phyloP scores from a whole-genome alignment of 2,113 vertebrate genomes.

The Oxyura jamaicensis region DNA sequence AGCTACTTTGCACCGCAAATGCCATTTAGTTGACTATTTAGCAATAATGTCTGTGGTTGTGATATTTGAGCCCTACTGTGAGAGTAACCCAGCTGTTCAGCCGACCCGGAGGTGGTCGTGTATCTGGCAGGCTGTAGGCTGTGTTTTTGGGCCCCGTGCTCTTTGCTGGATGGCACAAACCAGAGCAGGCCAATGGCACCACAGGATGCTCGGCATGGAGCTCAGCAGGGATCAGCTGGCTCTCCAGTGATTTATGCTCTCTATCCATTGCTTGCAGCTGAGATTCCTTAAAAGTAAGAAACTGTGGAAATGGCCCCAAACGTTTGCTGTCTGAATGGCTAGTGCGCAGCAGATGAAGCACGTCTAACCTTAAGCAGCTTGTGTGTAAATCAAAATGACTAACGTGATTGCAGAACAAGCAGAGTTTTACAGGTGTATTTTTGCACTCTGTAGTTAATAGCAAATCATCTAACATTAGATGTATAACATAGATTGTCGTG shows the following conservation, averaged over 20 bases:
- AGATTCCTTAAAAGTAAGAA: not conserved
- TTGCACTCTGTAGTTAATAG: not conserved
- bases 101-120: fast-evolving
- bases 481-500: not conserved
- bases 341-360: not conserved
- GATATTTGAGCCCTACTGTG: not conserved
- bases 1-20: not conserved
- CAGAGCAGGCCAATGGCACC: not conserved
- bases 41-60: not conserved
- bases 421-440: not conserved
- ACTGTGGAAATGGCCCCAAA: not conserved
- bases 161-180: not conserved
- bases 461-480: not conserved
- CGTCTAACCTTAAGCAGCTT: not conserved
- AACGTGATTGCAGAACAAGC: not conserved
- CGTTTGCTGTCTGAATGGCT: not conserved
- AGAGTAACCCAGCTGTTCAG: not conserved
- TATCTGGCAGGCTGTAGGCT: not conserved
- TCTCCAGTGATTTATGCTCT: not conserved
- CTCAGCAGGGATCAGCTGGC: not conserved
- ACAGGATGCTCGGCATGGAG: not conserved
- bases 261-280: not conserved
- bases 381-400: not conserved
- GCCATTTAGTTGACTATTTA: not conserved
- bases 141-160: not conserved